Conservation (phyloP, 2,888 invertebrate species). For the Agrochola circellaris region DNA sequence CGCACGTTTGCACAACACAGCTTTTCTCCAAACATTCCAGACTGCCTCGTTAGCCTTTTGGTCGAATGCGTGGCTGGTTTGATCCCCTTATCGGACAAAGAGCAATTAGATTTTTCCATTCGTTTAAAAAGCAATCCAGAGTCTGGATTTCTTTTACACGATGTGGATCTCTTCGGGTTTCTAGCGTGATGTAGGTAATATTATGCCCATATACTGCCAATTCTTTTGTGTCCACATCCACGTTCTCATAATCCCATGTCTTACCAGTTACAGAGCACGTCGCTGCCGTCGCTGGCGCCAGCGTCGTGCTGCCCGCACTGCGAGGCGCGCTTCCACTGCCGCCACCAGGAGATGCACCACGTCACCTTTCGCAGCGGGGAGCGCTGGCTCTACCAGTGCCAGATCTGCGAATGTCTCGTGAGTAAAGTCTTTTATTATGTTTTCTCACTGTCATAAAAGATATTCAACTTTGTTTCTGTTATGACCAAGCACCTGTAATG, state of each 20-base stretch:
- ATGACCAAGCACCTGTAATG: not conserved
- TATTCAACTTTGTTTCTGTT: not conserved
- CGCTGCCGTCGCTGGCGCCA: constrained; percentile 83
- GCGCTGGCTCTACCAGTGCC: constrained; percentile 97
- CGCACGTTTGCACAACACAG: not conserved
- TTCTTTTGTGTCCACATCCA: not conserved
- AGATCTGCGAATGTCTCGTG: constrained; percentile 96
- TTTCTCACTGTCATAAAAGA: not conserved
- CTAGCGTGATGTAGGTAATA: not conserved
- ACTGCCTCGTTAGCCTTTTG: not conserved
- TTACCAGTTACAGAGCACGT: constrained; percentile 89
- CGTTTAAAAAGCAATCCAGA: not conserved
- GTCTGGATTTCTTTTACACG: not conserved
- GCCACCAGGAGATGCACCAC: constrained; percentile 94
- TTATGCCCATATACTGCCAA: not conserved
- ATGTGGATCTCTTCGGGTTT: not conserved
- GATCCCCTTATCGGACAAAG: not conserved
- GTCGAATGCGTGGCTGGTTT: not conserved
- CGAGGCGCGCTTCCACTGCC: constrained; percentile 93
- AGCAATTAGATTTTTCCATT: not conserved
- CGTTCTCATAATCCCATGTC: constrained; percentile 17
- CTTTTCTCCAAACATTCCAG: not conserved
- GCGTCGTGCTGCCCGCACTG: constrained; percentile 95
- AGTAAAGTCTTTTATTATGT: not conserved
- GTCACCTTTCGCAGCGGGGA: constrained; percentile 95